Evolutionary conservation across 2,113 vertebrate species (phyloP), one percentile per base, ranked within the genome.

Genomic region (Poecilia latipinna): DNA sequence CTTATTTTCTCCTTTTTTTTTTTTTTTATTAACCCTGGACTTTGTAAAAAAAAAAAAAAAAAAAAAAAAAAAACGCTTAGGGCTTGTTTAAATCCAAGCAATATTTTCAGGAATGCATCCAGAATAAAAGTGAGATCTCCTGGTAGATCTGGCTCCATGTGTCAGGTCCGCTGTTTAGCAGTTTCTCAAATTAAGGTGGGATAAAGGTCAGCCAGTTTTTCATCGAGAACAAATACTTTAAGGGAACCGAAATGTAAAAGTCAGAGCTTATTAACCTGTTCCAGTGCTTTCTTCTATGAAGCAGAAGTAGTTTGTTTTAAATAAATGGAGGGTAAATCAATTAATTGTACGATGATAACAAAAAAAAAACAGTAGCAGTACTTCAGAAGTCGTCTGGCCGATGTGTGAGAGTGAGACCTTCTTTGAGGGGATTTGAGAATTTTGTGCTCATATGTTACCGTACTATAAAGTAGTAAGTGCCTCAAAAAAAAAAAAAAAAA

Each of bases 101-200:
- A 91, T 92, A 86, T 88, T 75, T 88, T 86, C 44, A 84, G 89
- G 85, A 91, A 91, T 90, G 84, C 70, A 77, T 78, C 48, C 51
- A 61, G 68, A 76, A 62, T 72, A 67, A 78, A 80, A 51, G 60
- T 54, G 61, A 83, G 75, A 74, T 83, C 72, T 84, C 3, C 35
- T 70, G 51, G 51, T 44, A 28, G 69, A 61, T 68, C 63, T n/a
- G 32, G 15, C 68, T 57, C 32, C 48, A 29, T 29, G 39, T 69
- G 70, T 32, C 51, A 17, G 67, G 63, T 72, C 37, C 64, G 48
- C 51, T 77, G 32, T 57, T 70, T 64, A 26, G 54, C 42, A 42
- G 22, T 17, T 44, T 24, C 35, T 33, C 54, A n/a, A 31, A 66
- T 67, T 71, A 17, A 57, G 39, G 61, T 11, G 11, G 35, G 44